A percentile compares a stretch with the other conserved stretches of the same genome.
phyloP scores from a whole-genome alignment of 2,113 vertebrate genomes.

The Alouatta palliata region DNA sequence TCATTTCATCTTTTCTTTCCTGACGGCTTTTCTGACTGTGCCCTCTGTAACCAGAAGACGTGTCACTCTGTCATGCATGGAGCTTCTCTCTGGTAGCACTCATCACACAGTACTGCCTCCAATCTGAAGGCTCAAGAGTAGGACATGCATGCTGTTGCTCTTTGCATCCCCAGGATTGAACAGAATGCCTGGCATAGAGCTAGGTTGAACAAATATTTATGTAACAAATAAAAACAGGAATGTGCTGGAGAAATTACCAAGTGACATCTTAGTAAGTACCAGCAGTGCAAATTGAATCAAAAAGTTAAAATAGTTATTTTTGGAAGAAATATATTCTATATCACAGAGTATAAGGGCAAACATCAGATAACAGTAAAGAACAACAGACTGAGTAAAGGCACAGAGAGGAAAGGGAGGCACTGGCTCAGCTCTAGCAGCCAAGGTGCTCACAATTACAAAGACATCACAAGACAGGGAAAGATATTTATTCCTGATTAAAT shows the following conservation, averaged over 20 bases:
- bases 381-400: background rate
- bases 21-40: background rate
- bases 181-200: background rate
- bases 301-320: background rate
- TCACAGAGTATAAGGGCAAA: background rate
- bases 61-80: background rate
- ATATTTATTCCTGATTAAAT: background rate
- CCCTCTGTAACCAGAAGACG: background rate
- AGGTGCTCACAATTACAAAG: background rate
- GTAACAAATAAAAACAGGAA: background rate
- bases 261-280: background rate
- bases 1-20: background rate
- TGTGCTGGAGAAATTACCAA: background rate
- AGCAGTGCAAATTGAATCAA: background rate
- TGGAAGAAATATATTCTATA: background rate
- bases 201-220: background rate
- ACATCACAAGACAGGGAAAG: background rate
- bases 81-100: background rate
- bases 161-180: background rate
- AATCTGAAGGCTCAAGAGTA: background rate
- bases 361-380: background rate
- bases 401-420: background rate
- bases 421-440: background rate
- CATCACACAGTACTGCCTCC: accelerated
- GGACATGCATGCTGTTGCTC: accelerated